Evolutionary conservation across 2,113 vertebrate species (phyloP), one percentile per base, ranked within the genome.

Genomic region (Coptodon bakossiorum): DNA sequence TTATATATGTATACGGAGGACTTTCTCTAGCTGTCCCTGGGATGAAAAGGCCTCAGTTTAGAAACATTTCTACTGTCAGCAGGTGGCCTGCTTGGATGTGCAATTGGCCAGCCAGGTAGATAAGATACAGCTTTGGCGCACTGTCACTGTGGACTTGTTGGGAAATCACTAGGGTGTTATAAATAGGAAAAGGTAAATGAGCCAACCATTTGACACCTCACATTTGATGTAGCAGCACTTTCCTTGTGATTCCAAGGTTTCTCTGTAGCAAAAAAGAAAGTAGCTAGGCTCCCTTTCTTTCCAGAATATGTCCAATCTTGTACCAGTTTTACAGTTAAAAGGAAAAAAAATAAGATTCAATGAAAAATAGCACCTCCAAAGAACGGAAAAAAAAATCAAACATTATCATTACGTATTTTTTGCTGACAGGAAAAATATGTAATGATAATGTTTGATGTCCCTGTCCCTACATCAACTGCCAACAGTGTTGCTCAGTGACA

Each of bases 21-120:
- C 86, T 91, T 92, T 90, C 59, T 90, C 81, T 85, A 85, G 63
- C 89, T 95, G 92, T 94, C 79, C 45, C 82, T 57, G 11, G 76
- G 85, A 93, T 93, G 82, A 91, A 92, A 91, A 85, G 48, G 5
- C 10, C 29, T 88, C 45, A 50, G 66, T 86, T 87, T 89, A 78
- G 83, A 87, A 73, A 45, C 57, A 89, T 81, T 92, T 90, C 84
- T 73, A 43, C 56, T 85, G 36, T 48, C 19, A 7, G 87, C 85
- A 85, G 86, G 89, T 87, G 89, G 14, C 86, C 88, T 34, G 81
- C 89, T 88, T 89, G 63, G 59, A 84, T 84, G 81, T 89, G 84
- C 89, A 89, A 88, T 84, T 86, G 89, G 85, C 87, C 86, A 91
- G 84, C 31, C 54, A 82, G 66, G 54, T 68, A 91, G 91, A 90